Evolutionary conservation across 2,797 vertebrate species (phyloP).

Genomic region (Glossophaga mutica): DNA sequence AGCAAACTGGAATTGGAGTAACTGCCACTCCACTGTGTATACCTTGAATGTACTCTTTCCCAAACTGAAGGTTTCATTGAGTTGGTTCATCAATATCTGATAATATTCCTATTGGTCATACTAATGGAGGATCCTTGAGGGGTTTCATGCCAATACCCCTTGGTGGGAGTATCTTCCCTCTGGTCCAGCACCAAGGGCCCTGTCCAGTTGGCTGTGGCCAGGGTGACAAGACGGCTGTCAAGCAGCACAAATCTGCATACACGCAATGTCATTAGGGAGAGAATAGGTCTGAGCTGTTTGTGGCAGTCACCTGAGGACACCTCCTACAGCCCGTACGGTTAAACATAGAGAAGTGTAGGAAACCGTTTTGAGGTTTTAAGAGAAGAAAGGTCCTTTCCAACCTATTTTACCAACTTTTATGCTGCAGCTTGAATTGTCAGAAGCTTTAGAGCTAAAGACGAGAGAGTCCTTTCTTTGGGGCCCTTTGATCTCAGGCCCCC

Average conservation of each 20-base stretch:
- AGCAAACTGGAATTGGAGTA: neutral
- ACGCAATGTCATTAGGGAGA: neutral
- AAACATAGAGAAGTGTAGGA: neutral
- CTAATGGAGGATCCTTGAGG: neutral
- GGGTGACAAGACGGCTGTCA: neutral
- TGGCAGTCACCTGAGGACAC: neutral
- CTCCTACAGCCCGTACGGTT: neutral
- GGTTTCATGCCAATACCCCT: neutral
- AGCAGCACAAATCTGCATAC: neutral
- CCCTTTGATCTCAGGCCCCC: neutral
- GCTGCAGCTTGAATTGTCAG: neutral
- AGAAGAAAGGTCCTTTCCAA: slow-evolving; percentile 22
- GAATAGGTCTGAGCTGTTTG: neutral
- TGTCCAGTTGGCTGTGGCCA: neutral
- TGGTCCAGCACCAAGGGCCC: neutral
- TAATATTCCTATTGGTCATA: neutral
- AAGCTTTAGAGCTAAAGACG: neutral
- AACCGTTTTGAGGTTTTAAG: neutral
- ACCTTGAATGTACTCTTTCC: neutral
- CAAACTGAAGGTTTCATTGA: neutral
- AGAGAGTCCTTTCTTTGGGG: neutral
- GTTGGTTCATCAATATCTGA: neutral
- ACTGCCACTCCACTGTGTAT: neutral
- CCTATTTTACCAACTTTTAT: neutral
- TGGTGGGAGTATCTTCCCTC: neutral